A percentile compares a stretch with the other conserved stretches of the same genome.
Evolutionary conservation across 1,140 invertebrate species (phyloP).

Genomic region (Limonius californicus): DNA sequence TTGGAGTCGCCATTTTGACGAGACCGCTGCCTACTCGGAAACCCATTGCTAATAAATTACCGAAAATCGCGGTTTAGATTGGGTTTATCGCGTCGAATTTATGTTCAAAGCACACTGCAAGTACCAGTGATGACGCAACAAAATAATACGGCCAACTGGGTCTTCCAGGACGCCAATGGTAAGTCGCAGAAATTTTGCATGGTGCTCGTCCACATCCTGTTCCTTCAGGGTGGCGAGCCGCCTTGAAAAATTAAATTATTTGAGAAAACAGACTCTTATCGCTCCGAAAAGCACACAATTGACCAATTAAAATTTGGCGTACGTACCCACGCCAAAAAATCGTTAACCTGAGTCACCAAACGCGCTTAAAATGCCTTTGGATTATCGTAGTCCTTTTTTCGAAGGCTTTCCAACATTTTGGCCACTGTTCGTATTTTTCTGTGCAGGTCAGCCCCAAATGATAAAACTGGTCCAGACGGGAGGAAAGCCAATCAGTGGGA

Average conservation of each 20-base stretch:
- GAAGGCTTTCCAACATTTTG: neutral
- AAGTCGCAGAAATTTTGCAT: conserved; percentile 48
- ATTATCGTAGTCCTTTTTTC: neutral
- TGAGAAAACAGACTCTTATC: neutral
- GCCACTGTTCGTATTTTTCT: conserved; percentile 37
- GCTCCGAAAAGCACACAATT: neutral
- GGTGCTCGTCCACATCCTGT: conserved; percentile 19
- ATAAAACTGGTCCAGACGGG: conserved; percentile 60
- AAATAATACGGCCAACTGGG: conserved; percentile 60
- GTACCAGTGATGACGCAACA: conserved; percentile 53
- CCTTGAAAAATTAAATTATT: neutral
- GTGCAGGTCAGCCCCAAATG: conserved; percentile 59
- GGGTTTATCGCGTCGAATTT: conserved; percentile 1
- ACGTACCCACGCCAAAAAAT: neutral
- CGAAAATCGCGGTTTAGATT: neutral
- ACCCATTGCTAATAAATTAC: neutral
- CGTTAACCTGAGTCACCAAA: neutral
- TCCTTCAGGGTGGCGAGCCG: conserved; percentile 15
- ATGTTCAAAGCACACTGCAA: conserved; percentile 18
- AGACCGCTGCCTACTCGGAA: conserved; percentile 17
- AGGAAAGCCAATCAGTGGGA: conserved; percentile 49
- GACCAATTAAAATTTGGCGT: neutral
- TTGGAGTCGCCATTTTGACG: conserved; percentile 56
- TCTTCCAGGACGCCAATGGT: conserved; percentile 64
- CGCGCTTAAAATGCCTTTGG: neutral